These are phyloP conservation scores for Pheosia gnoma DNA, from an alignment of 2,888 invertebrate species.

Conservation along the genomic window DNA sequence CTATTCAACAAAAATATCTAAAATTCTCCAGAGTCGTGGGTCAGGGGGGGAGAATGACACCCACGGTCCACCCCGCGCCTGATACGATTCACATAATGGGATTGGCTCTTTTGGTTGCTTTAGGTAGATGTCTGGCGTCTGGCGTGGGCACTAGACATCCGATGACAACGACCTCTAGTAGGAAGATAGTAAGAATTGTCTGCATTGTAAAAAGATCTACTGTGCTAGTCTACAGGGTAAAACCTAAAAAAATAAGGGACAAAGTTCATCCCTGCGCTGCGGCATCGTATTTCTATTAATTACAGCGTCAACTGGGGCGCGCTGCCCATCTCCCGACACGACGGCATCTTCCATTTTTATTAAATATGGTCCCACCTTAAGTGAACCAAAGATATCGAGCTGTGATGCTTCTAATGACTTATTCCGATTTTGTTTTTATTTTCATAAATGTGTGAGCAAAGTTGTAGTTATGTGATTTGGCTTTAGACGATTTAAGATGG, in stretches of 20 bases:
- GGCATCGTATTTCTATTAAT: slow-evolving; percentile 69
- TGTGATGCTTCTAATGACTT: slow-evolving; percentile 2
- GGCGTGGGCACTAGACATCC: not conserved
- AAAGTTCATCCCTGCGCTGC: slow-evolving; percentile 55
- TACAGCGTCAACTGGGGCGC: slow-evolving; percentile 70
- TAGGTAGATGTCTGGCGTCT: not conserved
- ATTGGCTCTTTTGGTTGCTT: too few relatives aligned
- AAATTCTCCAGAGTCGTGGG: too few relatives aligned
- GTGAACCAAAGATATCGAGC: slow-evolving; percentile 20
- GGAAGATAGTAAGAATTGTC: not conserved
- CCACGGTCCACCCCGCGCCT: too few relatives aligned
- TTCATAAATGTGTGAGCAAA: not conserved
- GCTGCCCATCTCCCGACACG: slow-evolving; percentile 47
- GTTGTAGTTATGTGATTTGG: not conserved
- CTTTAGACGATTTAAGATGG: not conserved
- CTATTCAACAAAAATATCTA: too few relatives aligned
- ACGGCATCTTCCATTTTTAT: slow-evolving; percentile 47
- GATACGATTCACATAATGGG: too few relatives aligned
- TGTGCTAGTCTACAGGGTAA: too few relatives aligned
- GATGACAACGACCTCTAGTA: not conserved
- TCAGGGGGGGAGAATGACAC: too few relatives aligned
- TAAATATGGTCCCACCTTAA: slow-evolving; percentile 16
- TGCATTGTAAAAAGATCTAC: too few relatives aligned
- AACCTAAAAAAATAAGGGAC: not conserved
- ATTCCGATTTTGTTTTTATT: not conserved